Base-by-base conservation (phyloP, 2,888 invertebrate species). In the Bombylius discolor region DNA sequence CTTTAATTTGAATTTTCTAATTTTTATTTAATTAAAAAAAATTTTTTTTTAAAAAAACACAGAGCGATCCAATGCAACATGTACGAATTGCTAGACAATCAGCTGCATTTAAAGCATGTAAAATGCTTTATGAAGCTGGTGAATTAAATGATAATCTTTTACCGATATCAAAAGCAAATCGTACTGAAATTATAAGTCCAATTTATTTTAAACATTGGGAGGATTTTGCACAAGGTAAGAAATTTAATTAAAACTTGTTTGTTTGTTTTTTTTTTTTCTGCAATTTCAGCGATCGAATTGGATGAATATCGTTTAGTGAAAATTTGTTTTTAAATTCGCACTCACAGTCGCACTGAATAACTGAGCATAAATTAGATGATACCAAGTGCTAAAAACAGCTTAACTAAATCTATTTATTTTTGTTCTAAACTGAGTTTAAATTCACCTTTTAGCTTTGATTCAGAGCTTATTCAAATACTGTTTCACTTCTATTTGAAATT, bases 91-190 rank as follows among this genome's bases (percentile, higher is more conserved):
- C 95, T 0, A 93, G 93, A 72, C 81, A 87, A 63, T 84, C 89
- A 0, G 93, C 86, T 0, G 94, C 93, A 0, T 73, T 94, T 56
- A 80, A 83, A 56, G 81, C 84, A 0, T 93, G 93, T 68, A 79
- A 81, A 55, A 68, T 73, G 62, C 75, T 97, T 5, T 85, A 92
- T 63, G 60, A 82, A 65, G 64, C 70, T 9, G 85, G 85, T 0
- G 93, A 91, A 71, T 74, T 97, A 3, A 79, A 82, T 60, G 77
- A 87, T 36, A 77, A 83, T 42, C 73, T 96, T 54, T 66, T 87
- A 56, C 95, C 94, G 1, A 66, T 68, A 32, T 70, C 72, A 4
- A 62, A 65, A 14, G 62, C 56, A 4, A 66, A 71, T 36, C 66
- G 68, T 8, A 49, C 71, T 5, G 62, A 65, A 5, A 62, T 65